Evolutionary conservation across 2,797 vertebrate genomes (phyloP).

Genomic region (Paratrypauchen microcephalus): DNA sequence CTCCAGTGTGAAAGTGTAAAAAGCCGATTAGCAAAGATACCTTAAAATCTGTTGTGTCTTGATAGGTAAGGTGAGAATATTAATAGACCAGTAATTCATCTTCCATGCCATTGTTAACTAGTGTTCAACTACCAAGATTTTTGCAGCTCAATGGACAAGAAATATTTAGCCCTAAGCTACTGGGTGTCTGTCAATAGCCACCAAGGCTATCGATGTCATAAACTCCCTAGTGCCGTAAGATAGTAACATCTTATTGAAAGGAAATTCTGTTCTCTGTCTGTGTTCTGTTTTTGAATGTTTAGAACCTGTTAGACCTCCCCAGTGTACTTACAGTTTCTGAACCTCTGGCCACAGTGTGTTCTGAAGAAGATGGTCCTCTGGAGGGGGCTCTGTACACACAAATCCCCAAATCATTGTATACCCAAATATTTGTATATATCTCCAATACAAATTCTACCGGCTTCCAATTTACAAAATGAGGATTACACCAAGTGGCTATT

Average conservation of each 20-base stretch:
- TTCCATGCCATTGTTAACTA: neutral
- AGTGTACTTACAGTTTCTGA: conserved; percentile 95
- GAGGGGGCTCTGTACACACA: conserved; percentile 85
- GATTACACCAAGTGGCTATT: conserved; percentile 47
- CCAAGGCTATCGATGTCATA: neutral
- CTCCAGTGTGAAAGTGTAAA: conserved; percentile 53
- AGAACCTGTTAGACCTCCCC: neutral
- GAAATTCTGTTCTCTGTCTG: neutral
- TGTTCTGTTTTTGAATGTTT: neutral
- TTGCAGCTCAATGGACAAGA: neutral
- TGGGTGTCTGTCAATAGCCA: neutral
- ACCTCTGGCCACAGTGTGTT: conserved; percentile 98
- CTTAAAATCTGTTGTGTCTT: neutral
- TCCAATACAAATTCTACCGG: conserved; percentile 31
- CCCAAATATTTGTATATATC: conserved; percentile 26
- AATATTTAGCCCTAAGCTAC: neutral
- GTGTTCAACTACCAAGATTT: neutral
- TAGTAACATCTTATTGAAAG: neutral
- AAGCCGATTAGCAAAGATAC: conserved; percentile 47
- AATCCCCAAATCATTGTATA: conserved; percentile 19
- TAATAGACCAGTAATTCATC: neutral
- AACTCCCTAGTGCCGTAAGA: neutral
- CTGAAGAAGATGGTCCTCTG: conserved; percentile 95
- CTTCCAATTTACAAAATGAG: conserved; percentile 47
- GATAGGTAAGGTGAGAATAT: neutral